phyloP scores from a whole-genome alignment of 2,888 invertebrate genomes.

The Platerodrilus igneus region DNA sequence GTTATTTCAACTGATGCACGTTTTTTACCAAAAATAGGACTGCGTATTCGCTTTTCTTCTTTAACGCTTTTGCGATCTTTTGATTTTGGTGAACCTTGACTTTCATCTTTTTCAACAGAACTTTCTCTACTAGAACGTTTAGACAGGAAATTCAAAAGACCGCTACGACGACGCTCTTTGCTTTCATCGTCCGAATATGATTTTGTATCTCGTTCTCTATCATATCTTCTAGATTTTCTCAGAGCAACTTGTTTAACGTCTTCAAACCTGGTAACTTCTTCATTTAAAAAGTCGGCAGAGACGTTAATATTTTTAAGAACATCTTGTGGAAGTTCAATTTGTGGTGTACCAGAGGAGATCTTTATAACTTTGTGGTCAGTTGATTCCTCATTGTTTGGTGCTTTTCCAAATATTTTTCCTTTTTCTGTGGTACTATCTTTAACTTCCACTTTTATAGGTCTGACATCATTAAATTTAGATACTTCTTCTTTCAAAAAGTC shows the following conservation, averaged over 20 bases:
- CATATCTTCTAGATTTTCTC: not conserved
- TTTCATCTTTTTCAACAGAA: slow-evolving; percentile 2
- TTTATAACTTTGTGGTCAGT: not conserved
- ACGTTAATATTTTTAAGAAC: slow-evolving; percentile 9
- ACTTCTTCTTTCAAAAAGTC: slow-evolving; percentile 14
- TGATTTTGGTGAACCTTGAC: slow-evolving; percentile 1
- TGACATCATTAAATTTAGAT: slow-evolving; percentile 13
- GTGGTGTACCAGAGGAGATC: not conserved
- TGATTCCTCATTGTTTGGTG: not conserved
- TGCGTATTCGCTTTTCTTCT: no score
- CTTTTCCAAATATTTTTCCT: no score
- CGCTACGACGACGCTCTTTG: slow-evolving; percentile 24
- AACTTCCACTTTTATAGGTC: slow-evolving; percentile 1
- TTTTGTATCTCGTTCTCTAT: slow-evolving; percentile 1
- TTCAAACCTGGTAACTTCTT: slow-evolving; percentile 13
- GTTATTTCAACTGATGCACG: no score
- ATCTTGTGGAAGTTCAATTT: slow-evolving; percentile 7
- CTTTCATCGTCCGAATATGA: slow-evolving; percentile 9
- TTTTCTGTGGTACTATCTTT: no score
- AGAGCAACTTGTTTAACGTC: slow-evolving; percentile 2
- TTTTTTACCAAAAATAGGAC: no score
- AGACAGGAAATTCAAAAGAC: slow-evolving; percentile 34
- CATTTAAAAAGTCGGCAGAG: slow-evolving; percentile 12
- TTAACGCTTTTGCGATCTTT: no score
- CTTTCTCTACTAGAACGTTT: slow-evolving; percentile 33